Conservation (phyloP, 2,888 invertebrate genomes). For the Lapara coniferarum region DNA sequence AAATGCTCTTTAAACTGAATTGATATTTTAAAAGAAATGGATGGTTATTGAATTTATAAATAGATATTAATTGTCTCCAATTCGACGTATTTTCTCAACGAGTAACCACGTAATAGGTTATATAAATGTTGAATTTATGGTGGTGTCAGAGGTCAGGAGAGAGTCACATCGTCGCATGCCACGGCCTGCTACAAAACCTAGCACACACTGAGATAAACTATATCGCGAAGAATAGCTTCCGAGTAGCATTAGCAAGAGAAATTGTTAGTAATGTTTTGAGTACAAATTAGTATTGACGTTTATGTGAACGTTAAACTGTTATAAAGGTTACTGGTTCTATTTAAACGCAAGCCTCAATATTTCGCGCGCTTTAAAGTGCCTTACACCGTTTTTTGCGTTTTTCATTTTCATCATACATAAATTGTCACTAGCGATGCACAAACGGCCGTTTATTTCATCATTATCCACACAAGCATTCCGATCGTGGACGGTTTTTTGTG, state of each 20-base stretch:
- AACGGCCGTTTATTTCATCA: neutral
- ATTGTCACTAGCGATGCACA: neutral
- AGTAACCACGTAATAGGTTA: conserved; percentile 45
- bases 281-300: too few species aligned
- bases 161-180: conserved; percentile 41
- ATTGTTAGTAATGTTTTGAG: too few species aligned
- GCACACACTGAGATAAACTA: neutral
- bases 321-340: too few species aligned
- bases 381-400: too few species aligned
- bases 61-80: conserved; percentile 16
- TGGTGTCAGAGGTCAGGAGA: conserved; percentile 64
- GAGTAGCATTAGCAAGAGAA: neutral
- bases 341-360: too few species aligned
- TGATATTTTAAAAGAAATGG: neutral
- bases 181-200: neutral
- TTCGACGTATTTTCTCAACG: conserved; percentile 29
- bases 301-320: too few species aligned
- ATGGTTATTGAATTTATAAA: conserved; percentile 3
- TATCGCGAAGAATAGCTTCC: neutral
- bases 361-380: too few species aligned
- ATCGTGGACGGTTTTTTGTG: neutral
- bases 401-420: too few species aligned
- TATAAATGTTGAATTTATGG: conserved; percentile 38
- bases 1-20: neutral
- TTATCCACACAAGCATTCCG: neutral